These are phyloP conservation scores for Caracal caracal DNA, from an alignment of 2,113 vertebrate genomes.

Conservation along the genomic window DNA sequence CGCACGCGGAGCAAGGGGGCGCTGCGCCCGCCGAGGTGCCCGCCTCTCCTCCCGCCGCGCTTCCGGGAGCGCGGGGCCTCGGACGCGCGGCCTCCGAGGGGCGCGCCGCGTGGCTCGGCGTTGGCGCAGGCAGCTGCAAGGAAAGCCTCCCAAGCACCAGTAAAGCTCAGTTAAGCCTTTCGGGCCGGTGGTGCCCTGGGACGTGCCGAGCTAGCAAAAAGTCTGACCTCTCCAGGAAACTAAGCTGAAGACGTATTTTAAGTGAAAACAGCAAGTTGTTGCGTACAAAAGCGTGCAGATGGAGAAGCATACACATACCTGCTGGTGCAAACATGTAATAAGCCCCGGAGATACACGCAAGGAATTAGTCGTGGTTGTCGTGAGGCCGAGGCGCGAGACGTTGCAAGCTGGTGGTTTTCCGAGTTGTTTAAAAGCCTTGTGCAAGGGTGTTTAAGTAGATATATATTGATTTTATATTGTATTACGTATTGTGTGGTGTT, in stretches of 20 bases:
- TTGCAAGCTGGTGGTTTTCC: not conserved
- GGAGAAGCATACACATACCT: not conserved
- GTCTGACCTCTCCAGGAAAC: not conserved
- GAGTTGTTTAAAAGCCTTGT: not conserved
- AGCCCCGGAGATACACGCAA: not conserved
- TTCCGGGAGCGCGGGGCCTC: not conserved
- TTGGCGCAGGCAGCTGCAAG: not conserved
- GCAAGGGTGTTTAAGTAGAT: not conserved
- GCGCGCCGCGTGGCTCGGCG: too few species aligned
- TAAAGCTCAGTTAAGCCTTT: not conserved
- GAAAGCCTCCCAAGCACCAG: not conserved
- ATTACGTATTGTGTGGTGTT: not conserved
- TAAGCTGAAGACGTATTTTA: not conserved
- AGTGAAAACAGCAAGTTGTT: not conserved
- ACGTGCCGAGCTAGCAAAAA: not conserved
- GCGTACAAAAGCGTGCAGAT: not conserved
- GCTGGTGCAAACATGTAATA: not conserved
- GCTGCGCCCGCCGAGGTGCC: not conserved
- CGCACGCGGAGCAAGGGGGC: not conserved
- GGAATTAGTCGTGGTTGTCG: not conserved
- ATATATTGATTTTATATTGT: not conserved
- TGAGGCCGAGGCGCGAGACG: not conserved
- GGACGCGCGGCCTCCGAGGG: fast-evolving
- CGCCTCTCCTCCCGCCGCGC: not conserved
- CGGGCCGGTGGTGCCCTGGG: not conserved